Percentiles rank a stretch among this genome's conserved stretches.
phyloP scores from a whole-genome alignment of 2,113 vertebrate genomes.

The Pitta sordida region DNA sequence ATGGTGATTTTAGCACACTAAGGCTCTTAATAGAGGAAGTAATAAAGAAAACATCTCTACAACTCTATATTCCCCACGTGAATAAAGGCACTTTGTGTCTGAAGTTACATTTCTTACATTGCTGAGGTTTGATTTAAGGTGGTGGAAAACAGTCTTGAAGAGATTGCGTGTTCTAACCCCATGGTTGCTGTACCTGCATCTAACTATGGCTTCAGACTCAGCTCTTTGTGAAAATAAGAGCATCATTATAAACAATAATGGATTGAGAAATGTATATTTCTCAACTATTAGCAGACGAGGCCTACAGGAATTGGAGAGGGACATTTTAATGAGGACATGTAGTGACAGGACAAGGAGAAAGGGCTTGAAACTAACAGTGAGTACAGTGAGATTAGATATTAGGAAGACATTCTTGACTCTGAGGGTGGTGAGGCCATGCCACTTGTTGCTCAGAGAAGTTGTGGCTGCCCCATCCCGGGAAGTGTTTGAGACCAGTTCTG shows the following conservation, averaged over 20 bases:
- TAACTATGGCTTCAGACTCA: neutral
- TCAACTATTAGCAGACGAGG: fast-evolving
- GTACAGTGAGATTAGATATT: neutral
- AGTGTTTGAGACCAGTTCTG: neutral
- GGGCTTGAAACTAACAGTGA: neutral
- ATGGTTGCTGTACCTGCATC: neutral
- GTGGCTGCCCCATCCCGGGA: too few species aligned
- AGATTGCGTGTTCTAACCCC: neutral
- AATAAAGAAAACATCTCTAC: neutral
- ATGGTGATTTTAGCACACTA: neutral
- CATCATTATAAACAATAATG: neutral
- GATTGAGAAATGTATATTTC: neutral
- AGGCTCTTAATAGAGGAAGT: neutral
- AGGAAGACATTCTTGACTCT: neutral
- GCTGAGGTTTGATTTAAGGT: neutral
- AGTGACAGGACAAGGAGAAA: neutral
- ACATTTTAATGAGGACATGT: neutral
- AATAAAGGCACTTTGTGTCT: neutral
- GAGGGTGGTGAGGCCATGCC: too few species aligned
- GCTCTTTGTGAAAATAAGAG: neutral
- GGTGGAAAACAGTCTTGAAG: neutral
- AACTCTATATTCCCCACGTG: neutral
- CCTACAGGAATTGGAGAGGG: neutral
- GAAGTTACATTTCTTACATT: neutral
- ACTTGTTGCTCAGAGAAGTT: too few species aligned